Evolutionary conservation across 2,797 vertebrate species (phyloP).

Genomic region (Pelochelys cantorii): DNA sequence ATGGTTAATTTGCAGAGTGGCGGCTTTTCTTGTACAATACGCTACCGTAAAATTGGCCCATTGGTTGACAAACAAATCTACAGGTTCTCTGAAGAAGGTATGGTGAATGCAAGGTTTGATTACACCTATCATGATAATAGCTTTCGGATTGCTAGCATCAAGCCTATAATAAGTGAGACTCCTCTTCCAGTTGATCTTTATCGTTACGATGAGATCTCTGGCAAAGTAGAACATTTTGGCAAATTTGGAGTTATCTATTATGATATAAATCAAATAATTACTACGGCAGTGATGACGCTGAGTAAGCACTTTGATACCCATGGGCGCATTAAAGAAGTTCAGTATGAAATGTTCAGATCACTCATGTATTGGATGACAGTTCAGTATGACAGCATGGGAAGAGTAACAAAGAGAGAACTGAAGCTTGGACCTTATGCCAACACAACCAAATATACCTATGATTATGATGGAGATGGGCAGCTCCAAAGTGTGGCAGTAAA

Average conservation of each 20-base stretch:
- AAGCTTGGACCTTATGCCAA: conserved; percentile 98
- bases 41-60: conserved; percentile 97
- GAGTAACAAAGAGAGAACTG: conserved; percentile 96
- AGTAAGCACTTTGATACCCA: conserved; percentile 99
- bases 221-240: conserved; percentile 97
- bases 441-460: conserved; percentile 98
- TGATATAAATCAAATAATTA: conserved; percentile 99
- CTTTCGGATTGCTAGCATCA: conserved; percentile 98
- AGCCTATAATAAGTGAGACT: conserved; percentile 97
- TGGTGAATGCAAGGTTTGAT: conserved; percentile 98
- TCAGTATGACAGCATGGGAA: conserved; percentile 98
- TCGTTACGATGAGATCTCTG: conserved; percentile 96
- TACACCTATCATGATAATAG: conserved; percentile 99
- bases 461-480: conserved; percentile 97
- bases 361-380: conserved; percentile 99
- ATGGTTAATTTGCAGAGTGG: conserved; percentile 99
- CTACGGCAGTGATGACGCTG: conserved; percentile 99
- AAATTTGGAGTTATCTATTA: conserved; percentile 99
- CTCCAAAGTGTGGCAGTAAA: conserved; percentile 95
- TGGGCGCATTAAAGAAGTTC: conserved; percentile 98
- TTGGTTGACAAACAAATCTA: conserved; percentile 99
- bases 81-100: conserved; percentile 97
- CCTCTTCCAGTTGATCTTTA: conserved; percentile 98
- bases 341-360: conserved; percentile 98
- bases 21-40: conserved; percentile 97